phyloP scores from a whole-genome alignment of 2,797 vertebrate species.

The Crossoptilon crossoptilon region DNA sequence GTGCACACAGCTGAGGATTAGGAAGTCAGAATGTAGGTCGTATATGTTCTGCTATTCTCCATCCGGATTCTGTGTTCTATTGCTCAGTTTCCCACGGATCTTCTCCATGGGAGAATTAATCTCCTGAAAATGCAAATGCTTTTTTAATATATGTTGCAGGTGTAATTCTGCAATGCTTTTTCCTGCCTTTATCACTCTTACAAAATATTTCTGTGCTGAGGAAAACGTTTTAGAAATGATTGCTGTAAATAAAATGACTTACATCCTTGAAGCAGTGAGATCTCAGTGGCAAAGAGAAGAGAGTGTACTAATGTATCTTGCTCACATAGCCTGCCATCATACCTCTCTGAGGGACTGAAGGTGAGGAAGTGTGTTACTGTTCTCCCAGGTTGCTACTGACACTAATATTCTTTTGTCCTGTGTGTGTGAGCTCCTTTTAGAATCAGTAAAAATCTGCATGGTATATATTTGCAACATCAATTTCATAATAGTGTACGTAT shows the following conservation, averaged over 20 bases:
- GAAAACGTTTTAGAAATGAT: neutral
- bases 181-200: neutral
- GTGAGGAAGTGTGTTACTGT: fast-evolving
- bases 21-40: neutral
- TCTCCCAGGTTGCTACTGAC: neutral
- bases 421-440: neutral
- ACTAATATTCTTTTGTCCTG: neutral
- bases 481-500: neutral
- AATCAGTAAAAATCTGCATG: neutral
- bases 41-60: neutral
- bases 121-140: neutral
- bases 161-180: neutral
- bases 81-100: neutral
- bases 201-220: neutral
- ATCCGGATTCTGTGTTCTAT: neutral
- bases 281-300: neutral
- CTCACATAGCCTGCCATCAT: neutral
- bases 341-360: neutral
- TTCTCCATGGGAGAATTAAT: neutral
- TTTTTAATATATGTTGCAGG: neutral
- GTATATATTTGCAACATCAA: neutral
- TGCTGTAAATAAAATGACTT: neutral
- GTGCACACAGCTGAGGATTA: neutral
- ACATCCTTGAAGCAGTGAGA: neutral
- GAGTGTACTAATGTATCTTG: neutral